phyloP scores from a whole-genome alignment of 2,797 vertebrate species.

The Crypturellus tataupa region DNA sequence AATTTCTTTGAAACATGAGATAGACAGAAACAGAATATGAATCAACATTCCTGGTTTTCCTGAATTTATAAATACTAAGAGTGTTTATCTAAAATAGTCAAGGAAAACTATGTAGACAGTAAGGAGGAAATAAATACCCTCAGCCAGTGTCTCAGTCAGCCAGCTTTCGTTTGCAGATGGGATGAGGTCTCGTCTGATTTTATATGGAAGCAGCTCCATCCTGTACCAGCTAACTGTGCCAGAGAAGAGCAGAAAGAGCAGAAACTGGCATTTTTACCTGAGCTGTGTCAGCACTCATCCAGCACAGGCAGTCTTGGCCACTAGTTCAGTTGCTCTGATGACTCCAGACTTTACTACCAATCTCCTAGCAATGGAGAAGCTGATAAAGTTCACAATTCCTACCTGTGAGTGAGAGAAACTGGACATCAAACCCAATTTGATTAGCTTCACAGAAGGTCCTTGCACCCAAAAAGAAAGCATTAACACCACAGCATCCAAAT shows the following conservation, averaged over 20 bases:
- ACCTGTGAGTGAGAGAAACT: too few relatives aligned
- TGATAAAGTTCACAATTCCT: too few relatives aligned
- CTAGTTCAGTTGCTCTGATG: neutral
- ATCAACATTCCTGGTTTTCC: neutral
- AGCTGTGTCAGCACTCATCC: conserved; percentile 19
- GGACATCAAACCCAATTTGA: too few relatives aligned
- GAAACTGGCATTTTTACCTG: neutral
- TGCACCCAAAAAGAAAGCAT: too few relatives aligned
- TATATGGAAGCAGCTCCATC: neutral
- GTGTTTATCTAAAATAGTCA: neutral
- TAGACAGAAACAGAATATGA: neutral
- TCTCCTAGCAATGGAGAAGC: too few relatives aligned
- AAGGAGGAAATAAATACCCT: neutral
- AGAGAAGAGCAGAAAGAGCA: neutral
- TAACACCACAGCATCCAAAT: too few relatives aligned
- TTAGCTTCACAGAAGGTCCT: too few relatives aligned
- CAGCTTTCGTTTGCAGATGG: neutral
- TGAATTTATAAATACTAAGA: neutral
- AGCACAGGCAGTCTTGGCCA: neutral
- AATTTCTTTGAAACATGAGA: neutral
- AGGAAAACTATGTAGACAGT: neutral
- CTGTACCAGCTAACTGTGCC: neutral
- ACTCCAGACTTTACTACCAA: too few relatives aligned
- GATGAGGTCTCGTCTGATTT: neutral
- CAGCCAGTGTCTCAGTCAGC: neutral